Conservation (phyloP, 1,140 invertebrate species). For the Alviniconcha marisindica region DNA sequence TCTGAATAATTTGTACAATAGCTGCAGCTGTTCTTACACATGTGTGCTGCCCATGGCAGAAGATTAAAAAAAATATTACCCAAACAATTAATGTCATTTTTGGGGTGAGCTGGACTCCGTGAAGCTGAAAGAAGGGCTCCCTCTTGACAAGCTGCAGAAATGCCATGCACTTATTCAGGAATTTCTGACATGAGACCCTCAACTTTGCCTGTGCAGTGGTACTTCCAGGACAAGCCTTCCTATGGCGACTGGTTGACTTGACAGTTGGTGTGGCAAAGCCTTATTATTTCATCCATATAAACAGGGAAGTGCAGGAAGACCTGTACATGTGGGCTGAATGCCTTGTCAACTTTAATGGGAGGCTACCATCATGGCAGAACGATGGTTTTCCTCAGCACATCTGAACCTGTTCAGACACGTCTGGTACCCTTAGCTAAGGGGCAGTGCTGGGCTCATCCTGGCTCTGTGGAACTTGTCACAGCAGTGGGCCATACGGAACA, state of each 20-base stretch:
- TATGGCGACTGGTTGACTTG: not conserved
- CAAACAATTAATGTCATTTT: not conserved
- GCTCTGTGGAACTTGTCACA: conserved; percentile 31
- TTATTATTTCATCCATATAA: not conserved
- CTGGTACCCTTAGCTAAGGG: conserved; percentile 12
- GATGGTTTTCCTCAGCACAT: too few species aligned
- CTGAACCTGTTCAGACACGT: conserved; percentile 35
- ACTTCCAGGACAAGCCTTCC: not conserved
- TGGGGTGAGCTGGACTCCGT: not conserved
- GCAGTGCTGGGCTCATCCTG: conserved; percentile 25
- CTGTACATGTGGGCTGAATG: not conserved
- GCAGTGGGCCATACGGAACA: not conserved
- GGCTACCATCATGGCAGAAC: not conserved
- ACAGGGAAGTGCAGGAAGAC: not conserved
- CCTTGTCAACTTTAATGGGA: not conserved
- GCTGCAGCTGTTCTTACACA: not conserved
- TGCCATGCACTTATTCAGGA: not conserved
- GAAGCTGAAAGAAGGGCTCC: not conserved
- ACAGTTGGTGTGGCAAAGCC: not conserved
- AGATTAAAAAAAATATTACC: not conserved
- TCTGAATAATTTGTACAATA: not conserved
- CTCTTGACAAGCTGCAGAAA: not conserved
- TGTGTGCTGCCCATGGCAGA: not conserved
- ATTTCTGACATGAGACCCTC: not conserved
- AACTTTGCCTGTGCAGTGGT: not conserved